Evolutionary conservation across 2,113 vertebrate species (phyloP).

Genomic region (Damaliscus lunatus): DNA sequence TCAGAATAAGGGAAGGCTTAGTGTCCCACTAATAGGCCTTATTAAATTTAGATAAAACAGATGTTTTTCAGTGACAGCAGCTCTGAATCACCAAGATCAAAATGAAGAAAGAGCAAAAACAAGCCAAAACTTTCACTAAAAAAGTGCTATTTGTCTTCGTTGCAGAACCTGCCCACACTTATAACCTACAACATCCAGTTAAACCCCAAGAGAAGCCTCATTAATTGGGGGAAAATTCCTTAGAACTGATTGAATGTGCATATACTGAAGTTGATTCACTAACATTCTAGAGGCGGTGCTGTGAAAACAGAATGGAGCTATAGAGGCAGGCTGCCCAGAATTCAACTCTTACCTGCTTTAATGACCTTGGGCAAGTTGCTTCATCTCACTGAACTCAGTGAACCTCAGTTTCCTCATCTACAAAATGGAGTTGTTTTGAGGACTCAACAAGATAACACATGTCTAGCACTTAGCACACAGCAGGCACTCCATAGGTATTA

Average conservation of each 20-base stretch:
- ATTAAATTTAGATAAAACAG: slow-evolving; percentile 72
- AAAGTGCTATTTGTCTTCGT: background rate
- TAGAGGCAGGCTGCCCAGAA: background rate
- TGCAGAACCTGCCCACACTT: background rate
- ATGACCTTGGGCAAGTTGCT: background rate
- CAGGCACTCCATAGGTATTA: background rate
- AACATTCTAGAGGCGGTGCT: background rate
- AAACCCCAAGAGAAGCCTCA: slow-evolving; percentile 1
- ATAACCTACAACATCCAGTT: background rate
- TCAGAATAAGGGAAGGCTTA: slow-evolving; percentile 64
- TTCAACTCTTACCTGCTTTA: slow-evolving; percentile 2
- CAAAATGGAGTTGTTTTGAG: slow-evolving; percentile 35
- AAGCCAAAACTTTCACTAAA: slow-evolving; percentile 9
- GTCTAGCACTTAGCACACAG: background rate
- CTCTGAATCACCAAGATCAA: slow-evolving; percentile 61
- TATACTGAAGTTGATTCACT: background rate
- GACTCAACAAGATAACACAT: background rate
- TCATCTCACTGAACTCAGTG: background rate
- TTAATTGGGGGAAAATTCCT: background rate
- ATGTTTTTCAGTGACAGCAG: slow-evolving; percentile 60
- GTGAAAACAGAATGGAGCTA: background rate
- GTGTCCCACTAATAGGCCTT: slow-evolving; percentile 57
- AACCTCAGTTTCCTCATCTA: background rate
- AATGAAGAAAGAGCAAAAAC: slow-evolving; percentile 49
- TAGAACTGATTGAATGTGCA: background rate